A percentile compares a stretch with the other conserved stretches of the same genome.
phyloP scores from a whole-genome alignment of 2,113 vertebrate species.

The Mesembrinibis cayennensis region DNA sequence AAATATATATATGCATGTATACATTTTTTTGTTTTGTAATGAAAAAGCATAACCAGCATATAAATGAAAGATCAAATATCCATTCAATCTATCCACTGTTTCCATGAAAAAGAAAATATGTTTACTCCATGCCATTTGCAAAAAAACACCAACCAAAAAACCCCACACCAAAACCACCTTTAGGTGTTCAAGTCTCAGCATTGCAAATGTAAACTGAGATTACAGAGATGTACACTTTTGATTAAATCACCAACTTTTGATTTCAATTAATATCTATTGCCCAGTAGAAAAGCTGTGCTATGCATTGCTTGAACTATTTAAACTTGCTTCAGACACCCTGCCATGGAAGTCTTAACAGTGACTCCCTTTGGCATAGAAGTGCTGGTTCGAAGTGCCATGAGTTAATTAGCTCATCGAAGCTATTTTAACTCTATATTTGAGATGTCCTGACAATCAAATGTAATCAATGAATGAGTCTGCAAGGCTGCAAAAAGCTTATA shows the following conservation, averaged over 20 bases:
- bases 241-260: background rate
- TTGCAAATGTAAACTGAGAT: background rate
- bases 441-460: constrained; percentile 37
- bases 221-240: background rate
- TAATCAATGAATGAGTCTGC: constrained; percentile 33
- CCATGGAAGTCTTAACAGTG: background rate
- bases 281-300: background rate
- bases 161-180: background rate
- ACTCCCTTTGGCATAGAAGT: background rate
- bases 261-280: background rate
- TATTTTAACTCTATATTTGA: constrained; percentile 40
- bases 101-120: background rate
- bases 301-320: background rate
- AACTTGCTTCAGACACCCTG: constrained; percentile 8
- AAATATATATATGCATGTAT: background rate
- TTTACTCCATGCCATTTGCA: background rate
- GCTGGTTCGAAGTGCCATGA: background rate
- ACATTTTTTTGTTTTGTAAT: background rate
- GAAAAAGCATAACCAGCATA: background rate
- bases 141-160: background rate
- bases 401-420: constrained; percentile 38
- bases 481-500: constrained; percentile 23
- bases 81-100: background rate
- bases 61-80: background rate
- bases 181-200: background rate